These are phyloP conservation scores for Notoglanidium macrostoma DNA, from an alignment of 2,797 vertebrate genomes.

Conservation along the genomic window DNA sequence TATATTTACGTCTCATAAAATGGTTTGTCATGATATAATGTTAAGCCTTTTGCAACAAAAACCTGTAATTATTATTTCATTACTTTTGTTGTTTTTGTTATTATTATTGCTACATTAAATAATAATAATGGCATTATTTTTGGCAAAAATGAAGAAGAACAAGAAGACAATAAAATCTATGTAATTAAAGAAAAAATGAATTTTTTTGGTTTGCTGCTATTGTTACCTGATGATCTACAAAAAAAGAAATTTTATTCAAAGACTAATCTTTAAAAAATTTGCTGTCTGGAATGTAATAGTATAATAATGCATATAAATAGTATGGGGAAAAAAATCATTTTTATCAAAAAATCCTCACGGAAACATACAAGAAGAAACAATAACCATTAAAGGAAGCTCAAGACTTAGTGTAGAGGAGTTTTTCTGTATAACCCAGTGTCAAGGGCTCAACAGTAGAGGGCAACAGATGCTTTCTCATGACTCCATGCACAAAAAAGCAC, in stretches of 20 bases:
- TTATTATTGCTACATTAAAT: background rate
- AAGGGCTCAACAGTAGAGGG: conserved; percentile 2
- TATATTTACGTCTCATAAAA: background rate
- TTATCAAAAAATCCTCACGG: background rate
- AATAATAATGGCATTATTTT: background rate
- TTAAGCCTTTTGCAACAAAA: background rate
- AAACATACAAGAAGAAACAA: background rate
- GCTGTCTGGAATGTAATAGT: background rate
- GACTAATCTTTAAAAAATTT: background rate
- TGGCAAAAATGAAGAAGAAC: background rate
- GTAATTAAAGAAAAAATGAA: background rate
- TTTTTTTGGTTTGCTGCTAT: background rate
- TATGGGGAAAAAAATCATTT: background rate
- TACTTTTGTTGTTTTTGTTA: background rate
- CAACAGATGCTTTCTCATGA: background rate
- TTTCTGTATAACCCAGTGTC: background rate
- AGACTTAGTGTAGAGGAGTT: too few species aligned
- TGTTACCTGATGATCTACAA: background rate
- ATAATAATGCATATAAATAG: background rate
- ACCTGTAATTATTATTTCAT: background rate
- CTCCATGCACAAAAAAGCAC: background rate
- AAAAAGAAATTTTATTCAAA: background rate
- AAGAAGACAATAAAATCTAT: background rate
- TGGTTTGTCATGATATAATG: background rate
- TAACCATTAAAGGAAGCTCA: background rate